Evolutionary conservation across 2,797 vertebrate genomes (phyloP), one percentile per base, ranked within the genome.

Genomic region (Lateolabrax maculatus): DNA sequence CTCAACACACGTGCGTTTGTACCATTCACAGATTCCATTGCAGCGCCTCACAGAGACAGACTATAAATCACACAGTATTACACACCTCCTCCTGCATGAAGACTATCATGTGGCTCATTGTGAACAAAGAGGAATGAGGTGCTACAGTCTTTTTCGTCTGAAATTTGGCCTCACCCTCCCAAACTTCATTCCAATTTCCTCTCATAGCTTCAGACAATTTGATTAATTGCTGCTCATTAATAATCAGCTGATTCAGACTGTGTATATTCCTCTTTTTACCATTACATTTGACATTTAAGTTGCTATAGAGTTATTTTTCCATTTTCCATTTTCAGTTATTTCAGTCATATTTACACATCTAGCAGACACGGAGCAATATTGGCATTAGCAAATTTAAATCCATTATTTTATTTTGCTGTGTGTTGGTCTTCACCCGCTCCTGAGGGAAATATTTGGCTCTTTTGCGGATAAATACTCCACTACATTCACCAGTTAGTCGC

Each of bases 11-110:
- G 88, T 86, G 82, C 71, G 41, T 77, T 90, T 34, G 73, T 84
- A 84, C 69, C 88, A 89, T 90, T 92, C 85, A 90, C 87, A 80
- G 79, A 90, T 80, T 89, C 79, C 81, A 73, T 67, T 70, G 67
- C 80, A 75, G 62, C 37, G 39, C 52, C 84, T 86, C 73, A 75
- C 49, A 9, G 56, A 87, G 77, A 87, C 73, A 80, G 73, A 84
- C 81, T 18, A 75, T 67, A 86, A 78, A 27, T 86, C 89, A 83
- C 83, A 64, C 43, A 83, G 80, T 71, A 74, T 84, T 60, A 81
- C 72, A 81, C 79, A 72, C 79, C 48, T 70, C 69, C 57, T 67
- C 34, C 71, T 73, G 65, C 65, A 81, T 31, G 13, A 80, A 61
- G 49, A 61, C 57, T 55, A 8, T 37, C 31, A 34, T 34, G 31